These are phyloP conservation scores for Xenopus petersii DNA, from an alignment of 2,797 vertebrate species.

Conservation along the genomic window DNA sequence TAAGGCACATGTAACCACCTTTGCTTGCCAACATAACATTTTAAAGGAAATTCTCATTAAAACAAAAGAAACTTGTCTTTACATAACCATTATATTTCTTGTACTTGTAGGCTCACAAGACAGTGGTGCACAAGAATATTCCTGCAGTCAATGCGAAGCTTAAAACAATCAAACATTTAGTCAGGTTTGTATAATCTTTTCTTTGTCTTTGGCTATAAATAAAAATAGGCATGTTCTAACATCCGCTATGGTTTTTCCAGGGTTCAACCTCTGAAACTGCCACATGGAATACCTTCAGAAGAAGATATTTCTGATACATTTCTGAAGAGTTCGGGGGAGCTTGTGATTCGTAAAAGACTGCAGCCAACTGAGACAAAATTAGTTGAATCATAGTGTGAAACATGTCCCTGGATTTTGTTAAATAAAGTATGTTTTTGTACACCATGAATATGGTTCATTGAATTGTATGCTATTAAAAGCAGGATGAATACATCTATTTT, in stretches of 20 bases:
- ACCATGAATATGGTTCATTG: neutral
- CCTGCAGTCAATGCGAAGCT: slow-evolving; percentile 83
- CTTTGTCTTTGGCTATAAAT: neutral
- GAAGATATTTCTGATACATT: slow-evolving; percentile 80
- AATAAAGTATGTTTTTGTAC: slow-evolving; percentile 49
- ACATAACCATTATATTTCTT: neutral
- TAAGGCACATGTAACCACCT: too few species aligned
- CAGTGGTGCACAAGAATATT: slow-evolving; percentile 91
- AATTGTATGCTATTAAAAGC: too few species aligned
- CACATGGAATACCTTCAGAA: slow-evolving; percentile 84
- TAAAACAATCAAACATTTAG: slow-evolving; percentile 87
- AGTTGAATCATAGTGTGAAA: slow-evolving; percentile 59
- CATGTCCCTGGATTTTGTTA: slow-evolving; percentile 32
- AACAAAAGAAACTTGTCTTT: too few species aligned
- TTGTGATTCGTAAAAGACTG: slow-evolving; percentile 73
- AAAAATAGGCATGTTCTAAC: neutral
- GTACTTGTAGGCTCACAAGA: slow-evolving; percentile 67
- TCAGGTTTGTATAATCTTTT: slow-evolving; percentile 74
- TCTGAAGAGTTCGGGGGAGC: slow-evolving; percentile 83
- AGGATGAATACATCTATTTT: too few species aligned
- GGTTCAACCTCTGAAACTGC: slow-evolving; percentile 85
- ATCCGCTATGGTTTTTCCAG: slow-evolving; percentile 58
- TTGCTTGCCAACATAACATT: too few species aligned
- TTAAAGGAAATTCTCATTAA: too few species aligned
- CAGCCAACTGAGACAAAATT: slow-evolving; percentile 68